These are phyloP conservation scores for Gastracanthus pulcherrimus DNA, from an alignment of 2,888 invertebrate species.

Conservation along the genomic window DNA sequence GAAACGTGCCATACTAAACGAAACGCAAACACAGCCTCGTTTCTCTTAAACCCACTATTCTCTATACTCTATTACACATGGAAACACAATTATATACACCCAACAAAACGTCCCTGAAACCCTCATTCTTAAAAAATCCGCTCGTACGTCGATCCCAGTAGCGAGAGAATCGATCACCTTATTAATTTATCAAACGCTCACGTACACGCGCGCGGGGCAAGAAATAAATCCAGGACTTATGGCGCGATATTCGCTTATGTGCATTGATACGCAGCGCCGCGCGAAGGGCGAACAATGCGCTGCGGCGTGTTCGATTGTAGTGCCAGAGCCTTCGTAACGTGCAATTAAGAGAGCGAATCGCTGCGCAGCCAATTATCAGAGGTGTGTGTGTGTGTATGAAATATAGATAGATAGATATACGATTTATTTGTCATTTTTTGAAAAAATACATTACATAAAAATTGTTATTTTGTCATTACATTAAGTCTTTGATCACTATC, in stretches of 20 bases:
- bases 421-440: too few relatives aligned
- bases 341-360: slow-evolving; percentile 34
- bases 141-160: slow-evolving; percentile 1
- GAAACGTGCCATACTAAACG: not conserved
- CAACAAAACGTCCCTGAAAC: not conserved
- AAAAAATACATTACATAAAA: too few relatives aligned
- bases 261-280: not conserved
- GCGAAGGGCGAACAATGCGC: slow-evolving; percentile 25
- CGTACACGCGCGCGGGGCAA: not conserved
- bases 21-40: too few relatives aligned
- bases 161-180: slow-evolving; percentile 1
- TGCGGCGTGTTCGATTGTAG: not conserved
- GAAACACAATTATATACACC: not conserved
- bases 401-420: too few relatives aligned
- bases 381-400: not conserved
- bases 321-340: slow-evolving; percentile 9
- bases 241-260: too few relatives aligned
- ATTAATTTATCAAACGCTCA: slow-evolving; percentile 11
- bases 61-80: too few relatives aligned
- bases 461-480: too few relatives aligned
- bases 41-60: too few relatives aligned
- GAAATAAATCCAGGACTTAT: not conserved
- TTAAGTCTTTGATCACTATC: too few relatives aligned
- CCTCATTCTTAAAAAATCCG: not conserved
- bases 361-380: too few relatives aligned